Evolutionary conservation across 2,113 vertebrate species (phyloP).

Genomic region (Steatornis caripensis): DNA sequence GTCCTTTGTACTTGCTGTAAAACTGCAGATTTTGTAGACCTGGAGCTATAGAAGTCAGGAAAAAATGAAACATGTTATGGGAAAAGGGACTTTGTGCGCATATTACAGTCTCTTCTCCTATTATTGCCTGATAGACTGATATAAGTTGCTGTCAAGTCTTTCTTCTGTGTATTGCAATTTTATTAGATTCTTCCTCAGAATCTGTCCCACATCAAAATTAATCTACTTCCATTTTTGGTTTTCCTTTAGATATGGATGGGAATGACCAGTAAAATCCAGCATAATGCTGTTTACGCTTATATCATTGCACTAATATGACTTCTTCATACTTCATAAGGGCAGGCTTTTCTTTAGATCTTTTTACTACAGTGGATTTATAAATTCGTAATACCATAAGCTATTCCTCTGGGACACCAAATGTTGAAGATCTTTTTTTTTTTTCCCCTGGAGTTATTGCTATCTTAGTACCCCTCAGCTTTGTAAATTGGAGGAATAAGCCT

Average conservation of each 20-base stretch:
- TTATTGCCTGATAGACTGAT: constrained; percentile 16
- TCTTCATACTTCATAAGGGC: background rate
- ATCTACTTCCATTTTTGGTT: background rate
- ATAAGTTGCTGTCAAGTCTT: background rate
- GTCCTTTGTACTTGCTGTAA: background rate
- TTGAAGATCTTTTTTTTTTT: background rate
- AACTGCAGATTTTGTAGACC: constrained; percentile 6
- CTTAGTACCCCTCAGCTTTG: background rate
- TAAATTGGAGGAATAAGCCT: background rate
- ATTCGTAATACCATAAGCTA: background rate
- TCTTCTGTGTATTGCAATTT: background rate
- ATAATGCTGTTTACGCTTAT: background rate
- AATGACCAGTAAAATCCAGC: background rate
- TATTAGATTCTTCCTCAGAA: constrained; percentile 12
- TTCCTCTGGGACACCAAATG: background rate
- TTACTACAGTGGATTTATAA: constrained; percentile 1
- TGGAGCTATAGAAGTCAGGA: background rate
- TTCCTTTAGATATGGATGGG: background rate
- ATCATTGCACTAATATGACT: background rate
- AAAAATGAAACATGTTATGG: background rate
- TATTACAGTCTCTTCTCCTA: background rate
- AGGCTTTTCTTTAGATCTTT: background rate
- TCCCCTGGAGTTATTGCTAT: background rate
- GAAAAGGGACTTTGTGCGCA: background rate
- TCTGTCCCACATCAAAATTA: background rate